Evolutionary conservation across 2,797 vertebrate species (phyloP).

Genomic region (Sarcophilus harrisii): DNA sequence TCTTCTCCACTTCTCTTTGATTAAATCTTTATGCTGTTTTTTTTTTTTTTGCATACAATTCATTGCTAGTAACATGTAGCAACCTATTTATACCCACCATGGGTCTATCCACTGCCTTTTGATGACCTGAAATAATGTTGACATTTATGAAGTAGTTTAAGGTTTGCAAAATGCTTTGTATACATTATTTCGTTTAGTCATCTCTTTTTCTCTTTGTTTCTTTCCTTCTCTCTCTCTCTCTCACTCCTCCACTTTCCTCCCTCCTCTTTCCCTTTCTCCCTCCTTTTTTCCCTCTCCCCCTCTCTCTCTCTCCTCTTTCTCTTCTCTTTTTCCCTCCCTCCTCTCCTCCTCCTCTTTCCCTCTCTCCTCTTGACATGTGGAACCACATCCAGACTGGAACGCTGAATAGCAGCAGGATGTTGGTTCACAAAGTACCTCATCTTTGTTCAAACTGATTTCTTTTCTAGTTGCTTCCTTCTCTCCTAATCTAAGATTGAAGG

Average conservation of each 20-base stretch:
- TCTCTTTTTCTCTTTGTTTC: neutral
- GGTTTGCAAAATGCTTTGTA: neutral
- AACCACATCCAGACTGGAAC: conserved; percentile 50
- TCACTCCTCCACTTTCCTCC: accelerated
- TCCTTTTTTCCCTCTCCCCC: too few relatives aligned
- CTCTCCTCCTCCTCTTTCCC: neutral
- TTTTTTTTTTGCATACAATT: neutral
- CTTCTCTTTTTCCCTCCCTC: neutral
- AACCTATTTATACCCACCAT: neutral
- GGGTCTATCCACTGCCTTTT: neutral
- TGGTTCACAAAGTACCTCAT: conserved; percentile 47
- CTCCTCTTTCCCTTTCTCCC: neutral
- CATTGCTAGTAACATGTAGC: neutral
- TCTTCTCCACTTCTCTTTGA: neutral
- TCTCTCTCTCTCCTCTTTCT: neutral
- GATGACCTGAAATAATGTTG: neutral
- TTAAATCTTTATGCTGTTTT: neutral
- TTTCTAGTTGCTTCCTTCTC: conserved; percentile 75
- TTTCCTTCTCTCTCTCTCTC: too few relatives aligned
- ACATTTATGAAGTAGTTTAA: neutral
- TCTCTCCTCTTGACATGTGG: neutral
- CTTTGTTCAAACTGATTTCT: conserved; percentile 75
- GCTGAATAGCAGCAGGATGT: neutral
- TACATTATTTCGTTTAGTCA: neutral
- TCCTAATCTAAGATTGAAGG: conserved; percentile 76